Conservation (phyloP, 1,140 invertebrate genomes). For the Procambarus clarkii region DNA sequence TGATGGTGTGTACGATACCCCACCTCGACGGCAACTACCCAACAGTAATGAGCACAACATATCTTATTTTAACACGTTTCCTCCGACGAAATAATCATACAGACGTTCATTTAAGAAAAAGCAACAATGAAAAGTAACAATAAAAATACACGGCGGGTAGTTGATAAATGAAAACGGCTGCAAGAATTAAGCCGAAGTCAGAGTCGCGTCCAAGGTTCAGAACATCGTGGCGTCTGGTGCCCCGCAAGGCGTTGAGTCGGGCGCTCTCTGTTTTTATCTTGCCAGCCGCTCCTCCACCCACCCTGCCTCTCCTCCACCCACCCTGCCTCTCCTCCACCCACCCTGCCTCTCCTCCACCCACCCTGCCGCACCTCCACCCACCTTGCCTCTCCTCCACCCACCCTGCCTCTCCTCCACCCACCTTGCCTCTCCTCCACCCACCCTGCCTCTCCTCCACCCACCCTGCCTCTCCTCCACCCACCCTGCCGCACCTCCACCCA, state of each 20-base stretch:
- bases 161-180: not conserved
- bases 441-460: too few relatives aligned
- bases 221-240: conserved; percentile 35
- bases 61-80: not conserved
- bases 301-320: not conserved
- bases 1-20: not conserved
- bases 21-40: not conserved
- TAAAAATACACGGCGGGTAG: too few relatives aligned
- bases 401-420: too few relatives aligned
- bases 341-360: too few relatives aligned
- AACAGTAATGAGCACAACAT: not conserved
- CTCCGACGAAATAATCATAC: not conserved
- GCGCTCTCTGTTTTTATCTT: conserved; percentile 29
- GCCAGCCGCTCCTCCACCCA: not conserved
- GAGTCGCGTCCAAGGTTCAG: too few relatives aligned
- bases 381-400: too few relatives aligned
- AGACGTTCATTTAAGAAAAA: not conserved
- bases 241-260: conserved; percentile 47
- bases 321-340: not conserved
- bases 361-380: too few relatives aligned
- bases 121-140: too few relatives aligned
- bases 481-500: too few relatives aligned
- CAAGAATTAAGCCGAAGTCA: conserved; percentile 12
- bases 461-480: too few relatives aligned
- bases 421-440: too few relatives aligned